A percentile compares a stretch with the other conserved stretches of the same genome.
phyloP scores from a whole-genome alignment of 2,888 invertebrate species.

The Noctua janthina region DNA sequence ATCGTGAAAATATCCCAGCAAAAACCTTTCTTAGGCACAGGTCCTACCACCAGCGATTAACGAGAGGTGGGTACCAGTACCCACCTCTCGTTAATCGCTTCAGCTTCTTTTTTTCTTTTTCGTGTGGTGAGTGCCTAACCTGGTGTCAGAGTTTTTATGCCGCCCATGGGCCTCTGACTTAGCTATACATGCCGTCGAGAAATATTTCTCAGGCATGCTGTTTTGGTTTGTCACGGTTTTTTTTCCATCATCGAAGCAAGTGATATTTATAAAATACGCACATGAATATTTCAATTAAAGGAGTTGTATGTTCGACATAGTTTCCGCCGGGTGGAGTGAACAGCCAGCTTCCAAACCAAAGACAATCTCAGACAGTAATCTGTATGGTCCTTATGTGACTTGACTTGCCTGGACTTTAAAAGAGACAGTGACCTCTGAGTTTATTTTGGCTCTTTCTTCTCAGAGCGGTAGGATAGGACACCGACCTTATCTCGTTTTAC shows the following conservation, averaged over 20 bases:
- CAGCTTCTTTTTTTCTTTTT: too few relatives aligned
- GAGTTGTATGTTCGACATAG: neutral
- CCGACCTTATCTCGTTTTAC: neutral
- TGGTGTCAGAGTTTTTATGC: too few relatives aligned
- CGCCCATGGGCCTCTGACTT: too few relatives aligned
- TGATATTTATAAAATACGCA: too few relatives aligned
- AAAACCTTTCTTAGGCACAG: slow-evolving; percentile 19
- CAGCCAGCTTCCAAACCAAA: neutral
- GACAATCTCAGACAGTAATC: neutral
- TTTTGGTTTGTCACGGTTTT: too few relatives aligned
- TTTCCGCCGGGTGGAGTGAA: neutral
- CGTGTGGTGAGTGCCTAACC: too few relatives aligned
- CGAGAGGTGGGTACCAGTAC: neutral
- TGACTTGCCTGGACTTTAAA: neutral
- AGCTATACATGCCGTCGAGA: too few relatives aligned
- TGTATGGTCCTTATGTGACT: neutral
- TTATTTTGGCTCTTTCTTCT: neutral
- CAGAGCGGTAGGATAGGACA: neutral
- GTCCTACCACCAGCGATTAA: neutral
- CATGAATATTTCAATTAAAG: neutral
- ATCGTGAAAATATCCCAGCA: slow-evolving; percentile 35
- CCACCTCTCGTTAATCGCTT: too few relatives aligned
- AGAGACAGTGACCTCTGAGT: neutral
- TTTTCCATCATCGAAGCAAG: too few relatives aligned
- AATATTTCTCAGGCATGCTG: too few relatives aligned